Evolutionary conservation across 2,797 vertebrate species (phyloP).

Genomic region (Buphagus erythrorhynchus): DNA sequence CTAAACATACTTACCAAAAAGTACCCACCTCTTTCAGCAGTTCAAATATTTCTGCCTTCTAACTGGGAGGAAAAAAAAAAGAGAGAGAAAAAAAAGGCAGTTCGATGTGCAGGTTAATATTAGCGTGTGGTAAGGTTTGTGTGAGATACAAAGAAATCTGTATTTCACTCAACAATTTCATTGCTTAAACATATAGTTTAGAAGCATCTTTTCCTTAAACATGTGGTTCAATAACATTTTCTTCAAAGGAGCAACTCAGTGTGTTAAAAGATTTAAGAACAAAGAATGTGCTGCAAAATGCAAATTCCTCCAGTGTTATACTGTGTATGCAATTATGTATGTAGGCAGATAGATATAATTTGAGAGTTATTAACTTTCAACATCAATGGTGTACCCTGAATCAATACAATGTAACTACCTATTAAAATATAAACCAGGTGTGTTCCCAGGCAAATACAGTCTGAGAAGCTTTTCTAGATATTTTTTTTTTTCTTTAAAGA

Average conservation of each 20-base stretch:
- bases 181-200: conserved; percentile 57
- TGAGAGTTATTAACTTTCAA: conserved; percentile 70
- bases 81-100: not conserved
- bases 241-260: conserved; percentile 62
- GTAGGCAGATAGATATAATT: conserved; percentile 69
- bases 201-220: conserved; percentile 58
- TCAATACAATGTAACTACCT: conserved; percentile 44
- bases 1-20: conserved; percentile 64
- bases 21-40: conserved; percentile 32
- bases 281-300: conserved; percentile 61
- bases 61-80: not conserved
- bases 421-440: conserved; percentile 66
- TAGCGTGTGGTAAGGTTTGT: conserved; percentile 31
- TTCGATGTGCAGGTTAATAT: conserved; percentile 36
- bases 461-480: conserved; percentile 27
- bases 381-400: conserved; percentile 53
- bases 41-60: conserved; percentile 48
- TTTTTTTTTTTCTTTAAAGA: not conserved
- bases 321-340: conserved; percentile 64
- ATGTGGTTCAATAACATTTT: conserved; percentile 48
- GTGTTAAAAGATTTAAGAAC: conserved; percentile 66
- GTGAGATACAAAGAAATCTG: conserved; percentile 49
- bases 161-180: conserved; percentile 63
- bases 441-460: conserved; percentile 54
- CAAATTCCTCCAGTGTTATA: conserved; percentile 51